Evolutionary conservation across 2,113 vertebrate species (phyloP).

Genomic region (Neodon shergylaensis): DNA sequence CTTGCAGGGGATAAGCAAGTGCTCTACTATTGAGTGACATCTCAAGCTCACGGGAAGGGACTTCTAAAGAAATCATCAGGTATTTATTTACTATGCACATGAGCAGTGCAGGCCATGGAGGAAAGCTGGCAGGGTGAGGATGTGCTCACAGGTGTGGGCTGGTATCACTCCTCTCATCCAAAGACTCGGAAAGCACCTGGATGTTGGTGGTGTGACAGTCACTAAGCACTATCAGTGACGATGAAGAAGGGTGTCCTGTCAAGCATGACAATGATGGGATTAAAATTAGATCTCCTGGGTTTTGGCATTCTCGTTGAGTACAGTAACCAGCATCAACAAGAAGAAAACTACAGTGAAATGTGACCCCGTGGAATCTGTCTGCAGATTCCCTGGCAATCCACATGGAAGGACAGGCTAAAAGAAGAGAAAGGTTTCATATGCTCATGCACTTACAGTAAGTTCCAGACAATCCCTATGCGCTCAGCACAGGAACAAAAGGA

Average conservation of each 20-base stretch:
- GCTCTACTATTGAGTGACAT: background rate
- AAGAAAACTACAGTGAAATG: background rate
- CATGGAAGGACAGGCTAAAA: background rate
- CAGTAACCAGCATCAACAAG: background rate
- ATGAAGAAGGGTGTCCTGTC: accelerated
- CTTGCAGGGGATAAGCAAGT: background rate
- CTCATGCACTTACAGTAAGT: background rate
- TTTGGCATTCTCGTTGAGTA: background rate
- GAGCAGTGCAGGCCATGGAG: too few species aligned
- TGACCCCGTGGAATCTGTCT: background rate
- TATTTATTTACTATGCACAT: background rate
- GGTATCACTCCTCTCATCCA: accelerated
- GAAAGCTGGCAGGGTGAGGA: accelerated
- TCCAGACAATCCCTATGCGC: background rate
- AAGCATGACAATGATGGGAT: background rate
- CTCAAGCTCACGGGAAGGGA: background rate
- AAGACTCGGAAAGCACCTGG: background rate
- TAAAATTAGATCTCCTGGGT: background rate
- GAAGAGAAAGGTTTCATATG: background rate
- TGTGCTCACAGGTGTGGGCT: too few species aligned
- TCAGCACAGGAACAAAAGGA: background rate
- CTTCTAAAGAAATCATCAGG: background rate
- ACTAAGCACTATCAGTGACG: background rate
- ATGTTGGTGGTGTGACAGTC: background rate
- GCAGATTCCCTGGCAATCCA: background rate